Percentiles rank a stretch among this genome's conserved stretches.
Conservation (phyloP, 35 echinoderm and acorn worm genomes). For the Lytechinus variegatus region DNA sequence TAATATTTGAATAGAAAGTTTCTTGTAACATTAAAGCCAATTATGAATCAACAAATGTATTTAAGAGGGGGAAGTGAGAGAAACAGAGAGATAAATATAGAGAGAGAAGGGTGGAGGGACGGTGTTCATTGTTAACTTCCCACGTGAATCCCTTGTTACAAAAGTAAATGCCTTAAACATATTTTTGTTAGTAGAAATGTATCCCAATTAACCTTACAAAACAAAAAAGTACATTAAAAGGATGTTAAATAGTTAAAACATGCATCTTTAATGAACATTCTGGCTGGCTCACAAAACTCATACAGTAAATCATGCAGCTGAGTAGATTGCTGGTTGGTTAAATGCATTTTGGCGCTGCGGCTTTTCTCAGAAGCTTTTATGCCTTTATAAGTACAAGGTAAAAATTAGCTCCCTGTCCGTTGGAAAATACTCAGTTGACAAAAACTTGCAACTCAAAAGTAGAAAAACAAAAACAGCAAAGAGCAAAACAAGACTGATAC, state of each 20-base stretch:
- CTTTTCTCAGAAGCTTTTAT: neutral
- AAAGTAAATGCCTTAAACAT: too few relatives aligned
- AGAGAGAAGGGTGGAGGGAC: too few relatives aligned
- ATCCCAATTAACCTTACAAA: neutral
- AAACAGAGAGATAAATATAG: too few relatives aligned
- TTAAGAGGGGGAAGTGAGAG: too few relatives aligned
- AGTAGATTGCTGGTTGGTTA: neutral
- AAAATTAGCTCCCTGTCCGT: neutral
- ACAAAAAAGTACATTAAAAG: neutral
- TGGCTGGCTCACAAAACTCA: neutral
- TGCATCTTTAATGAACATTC: neutral
- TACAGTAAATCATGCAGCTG: neutral
- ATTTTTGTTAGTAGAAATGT: too few relatives aligned
- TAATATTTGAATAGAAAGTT: too few relatives aligned
- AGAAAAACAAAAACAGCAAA: neutral
- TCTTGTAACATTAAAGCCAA: too few relatives aligned
- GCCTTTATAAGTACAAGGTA: neutral
- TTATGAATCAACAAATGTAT: too few relatives aligned
- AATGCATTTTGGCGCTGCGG: neutral
- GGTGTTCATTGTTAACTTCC: too few relatives aligned
- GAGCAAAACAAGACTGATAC: neutral
- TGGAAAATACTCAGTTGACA: neutral
- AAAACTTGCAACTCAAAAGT: neutral
- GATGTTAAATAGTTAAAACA: neutral
- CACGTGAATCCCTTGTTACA: too few relatives aligned